These are phyloP conservation scores for Schmidtea mediterranea DNA, from an alignment of 1,140 invertebrate species.

Conservation along the genomic window DNA sequence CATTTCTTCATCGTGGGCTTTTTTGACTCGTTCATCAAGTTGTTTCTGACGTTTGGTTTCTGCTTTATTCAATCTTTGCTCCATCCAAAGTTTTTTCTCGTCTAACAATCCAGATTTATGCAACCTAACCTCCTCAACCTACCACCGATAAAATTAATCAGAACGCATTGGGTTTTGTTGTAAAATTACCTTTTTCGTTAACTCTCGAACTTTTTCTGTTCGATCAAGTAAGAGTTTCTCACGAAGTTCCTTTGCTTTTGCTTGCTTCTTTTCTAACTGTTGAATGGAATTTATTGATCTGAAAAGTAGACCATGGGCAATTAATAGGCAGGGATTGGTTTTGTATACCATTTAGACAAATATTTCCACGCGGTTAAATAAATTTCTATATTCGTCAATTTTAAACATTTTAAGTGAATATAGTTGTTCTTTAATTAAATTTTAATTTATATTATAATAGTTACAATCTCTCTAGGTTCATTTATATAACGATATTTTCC, in stretches of 20 bases:
- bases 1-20: conserved; percentile 84
- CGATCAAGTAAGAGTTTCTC: conserved; percentile 52
- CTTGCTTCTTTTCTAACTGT: conserved; percentile 44
- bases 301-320: too few species aligned
- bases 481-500: too few species aligned
- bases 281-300: conserved; percentile 16
- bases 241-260: conserved; percentile 38
- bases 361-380: too few species aligned
- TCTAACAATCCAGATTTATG: conserved; percentile 57
- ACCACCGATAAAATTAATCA: not conserved
- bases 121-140: conserved; percentile 59
- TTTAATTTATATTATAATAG: too few species aligned
- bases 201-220: conserved; percentile 49
- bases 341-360: too few species aligned
- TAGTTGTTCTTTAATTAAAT: too few species aligned
- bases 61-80: conserved; percentile 54
- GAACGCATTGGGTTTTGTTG: not conserved
- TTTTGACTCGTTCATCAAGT: conserved; percentile 51
- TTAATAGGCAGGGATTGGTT: too few species aligned
- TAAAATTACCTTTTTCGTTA: conserved; percentile 38
- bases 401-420: too few species aligned
- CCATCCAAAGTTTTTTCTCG: conserved; percentile 51
- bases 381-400: too few species aligned
- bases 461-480: too few species aligned
- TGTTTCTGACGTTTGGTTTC: conserved; percentile 60